Base-by-base conservation (phyloP, 2,113 vertebrate species). In the Caloenas nicobarica region DNA sequence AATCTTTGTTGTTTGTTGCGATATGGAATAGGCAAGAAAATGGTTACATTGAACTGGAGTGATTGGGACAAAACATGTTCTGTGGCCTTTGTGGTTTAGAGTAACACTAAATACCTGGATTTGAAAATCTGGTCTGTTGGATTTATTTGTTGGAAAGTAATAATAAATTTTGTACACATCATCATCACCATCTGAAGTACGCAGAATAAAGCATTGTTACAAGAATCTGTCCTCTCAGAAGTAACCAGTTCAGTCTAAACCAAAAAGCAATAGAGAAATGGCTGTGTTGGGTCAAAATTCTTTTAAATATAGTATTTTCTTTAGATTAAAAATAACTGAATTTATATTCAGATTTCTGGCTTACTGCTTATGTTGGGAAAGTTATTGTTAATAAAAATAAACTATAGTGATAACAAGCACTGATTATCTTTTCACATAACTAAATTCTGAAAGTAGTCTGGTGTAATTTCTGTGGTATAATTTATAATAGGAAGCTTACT, bases 381-480 rank as follows among this genome's bases (percentile, higher is more conserved):
- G 73, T 85, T 94, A 62, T 89, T 86, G 50, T 73, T 87, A 74
- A 81, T 72, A 89, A 92, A 95, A 92, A 84, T 86, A 92, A 72
- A 46, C 51, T 58, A 11, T 40, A 68, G 69, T 12, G 72, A 71
- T 91, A 92, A 93, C 53, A 56, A 81, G 34, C 42, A 4, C 33
- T 81, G 81, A 89, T 95, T 89, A 36, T 79, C 83, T 91, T 34
- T 74, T 86, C 26, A 64, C 31, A 34, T 89, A 92, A 95, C 89
- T 69, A 89, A 81, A 81, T 71, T 81, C 80, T 4, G 2, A 72
- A 86, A 61, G 71, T 46, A 70, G 72, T 78, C 77, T 81, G 26
- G 11, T 16, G 22, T 84, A 56, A 78, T 92, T 84, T 93, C 65
- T 57, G 19, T 25, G 16, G 31, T 46, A 33, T 86, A 66, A 61